Base-by-base conservation (phyloP, 2,797 vertebrate genomes). In the Hozukius guyotensis region DNA sequence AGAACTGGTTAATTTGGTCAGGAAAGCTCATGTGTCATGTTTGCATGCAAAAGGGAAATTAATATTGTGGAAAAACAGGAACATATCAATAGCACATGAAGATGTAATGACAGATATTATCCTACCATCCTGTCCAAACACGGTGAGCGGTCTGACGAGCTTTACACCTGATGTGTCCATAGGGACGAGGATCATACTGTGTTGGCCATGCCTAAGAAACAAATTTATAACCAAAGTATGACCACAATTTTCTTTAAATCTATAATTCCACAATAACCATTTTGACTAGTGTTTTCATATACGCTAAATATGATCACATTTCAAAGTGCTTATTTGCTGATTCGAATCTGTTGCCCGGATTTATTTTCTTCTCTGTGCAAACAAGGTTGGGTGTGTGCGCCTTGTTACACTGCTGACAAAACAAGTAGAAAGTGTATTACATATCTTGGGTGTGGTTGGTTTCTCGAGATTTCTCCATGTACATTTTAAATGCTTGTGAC, bases 181-280 rank as follows among this genome's bases (percentile, higher is more conserved):
- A 3, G 98, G 97, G 62, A 99, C 96, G 52, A 99, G 95, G 79
- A 99, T 85, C 97, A 99, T 97, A 32, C 96, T 99, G 94, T 99
- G 97, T 46, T 96, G 95, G 61, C 87, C 69, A 27, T 99, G 95
- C 82, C 98, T 99, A 80, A 22, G 25, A 84, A 83, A 88, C n/a
- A 86, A 36, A n/a, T 65, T 57, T 5, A 75, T 0, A 66, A 57
- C 3, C 56, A 25, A 62, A 59, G 6, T 78, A 9, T 1, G 5
- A 75, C 0, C 5, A 53, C 9, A 18, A 0, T 4, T 16, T 34
- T 16, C 1, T 20, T 53, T 34, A 9, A 49, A 64, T 31, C 6
- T 52, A 7, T 13, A 1, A 60, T 52, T 34, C 2, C 13, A 72
- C 25, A 72, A 25, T 11, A 2, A n/a, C 27, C 32, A 32, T 25